These are phyloP conservation scores for Sthenelais limicola DNA, from an alignment of 2,888 invertebrate species.

Conservation along the genomic window DNA sequence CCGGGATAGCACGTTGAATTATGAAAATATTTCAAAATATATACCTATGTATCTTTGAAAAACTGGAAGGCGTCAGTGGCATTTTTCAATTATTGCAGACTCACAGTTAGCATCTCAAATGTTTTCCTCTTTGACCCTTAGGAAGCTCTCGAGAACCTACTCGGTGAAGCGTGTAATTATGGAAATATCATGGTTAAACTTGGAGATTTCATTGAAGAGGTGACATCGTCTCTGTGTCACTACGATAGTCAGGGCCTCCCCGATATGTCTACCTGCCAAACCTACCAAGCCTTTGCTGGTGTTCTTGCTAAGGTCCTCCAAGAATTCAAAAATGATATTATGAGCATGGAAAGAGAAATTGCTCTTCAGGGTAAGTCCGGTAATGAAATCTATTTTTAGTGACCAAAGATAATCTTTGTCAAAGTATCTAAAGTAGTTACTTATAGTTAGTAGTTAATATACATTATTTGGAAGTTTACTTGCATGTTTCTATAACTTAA, in stretches of 20 bases:
- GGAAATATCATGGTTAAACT: slow-evolving; percentile 59
- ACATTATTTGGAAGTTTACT: no score
- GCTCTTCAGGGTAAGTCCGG: slow-evolving; percentile 15
- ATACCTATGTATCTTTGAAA: no score
- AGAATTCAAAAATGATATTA: slow-evolving; percentile 55
- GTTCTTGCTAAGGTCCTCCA: slow-evolving; percentile 59
- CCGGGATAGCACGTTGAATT: not conserved
- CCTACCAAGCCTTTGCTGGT: slow-evolving; percentile 65
- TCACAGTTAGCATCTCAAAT: no score
- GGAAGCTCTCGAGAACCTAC: slow-evolving; percentile 36
- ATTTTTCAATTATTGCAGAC: no score
- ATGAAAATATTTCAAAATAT: no score
- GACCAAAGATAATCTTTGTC: no score
- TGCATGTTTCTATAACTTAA: no score
- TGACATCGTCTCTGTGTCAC: slow-evolving; percentile 35
- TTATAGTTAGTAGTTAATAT: no score
- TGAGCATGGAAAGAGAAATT: slow-evolving; percentile 54
- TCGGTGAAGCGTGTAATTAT: slow-evolving; percentile 56
- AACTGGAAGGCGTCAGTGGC: no score
- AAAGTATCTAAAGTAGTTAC: no score
- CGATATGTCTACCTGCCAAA: slow-evolving; percentile 52
- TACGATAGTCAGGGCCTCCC: slow-evolving; percentile 18
- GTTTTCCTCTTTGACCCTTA: not conserved
- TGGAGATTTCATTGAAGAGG: slow-evolving; percentile 53
- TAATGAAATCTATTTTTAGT: no score